phyloP scores from a whole-genome alignment of 1,140 invertebrate species.

The Ptiloglossa arizonensis region DNA sequence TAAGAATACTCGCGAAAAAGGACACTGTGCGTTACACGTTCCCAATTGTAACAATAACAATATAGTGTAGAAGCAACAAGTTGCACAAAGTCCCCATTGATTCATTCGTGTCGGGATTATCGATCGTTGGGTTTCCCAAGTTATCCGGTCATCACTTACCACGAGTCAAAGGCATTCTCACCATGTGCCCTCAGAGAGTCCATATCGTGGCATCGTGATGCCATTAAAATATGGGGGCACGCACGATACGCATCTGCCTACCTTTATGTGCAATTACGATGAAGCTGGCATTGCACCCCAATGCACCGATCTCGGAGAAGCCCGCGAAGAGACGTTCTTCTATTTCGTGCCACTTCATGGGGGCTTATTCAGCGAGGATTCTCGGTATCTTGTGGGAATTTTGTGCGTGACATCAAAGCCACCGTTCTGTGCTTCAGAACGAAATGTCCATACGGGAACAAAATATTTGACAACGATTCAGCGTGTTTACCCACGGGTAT shows the following conservation, averaged over 20 bases:
- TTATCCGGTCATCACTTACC: constrained; percentile 44
- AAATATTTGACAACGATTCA: background rate
- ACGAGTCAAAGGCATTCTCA: constrained; percentile 57
- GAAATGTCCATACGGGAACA: background rate
- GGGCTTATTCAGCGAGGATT: constrained; percentile 56
- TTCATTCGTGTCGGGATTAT: constrained; percentile 25
- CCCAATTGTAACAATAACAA: background rate
- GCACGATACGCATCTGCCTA: constrained; percentile 62
- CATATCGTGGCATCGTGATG: constrained; percentile 26
- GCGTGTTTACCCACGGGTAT: background rate
- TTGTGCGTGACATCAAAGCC: constrained; percentile 29
- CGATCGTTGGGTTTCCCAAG: constrained; percentile 59
- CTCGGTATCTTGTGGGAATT: constrained; percentile 53
- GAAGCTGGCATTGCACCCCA: constrained; percentile 57
- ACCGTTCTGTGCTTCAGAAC: background rate
- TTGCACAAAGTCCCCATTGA: constrained; percentile 18
- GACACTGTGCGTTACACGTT: background rate
- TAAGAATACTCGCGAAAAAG: too few species aligned
- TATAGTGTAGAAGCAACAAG: constrained; percentile 18
- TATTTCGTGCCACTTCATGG: constrained; percentile 44
- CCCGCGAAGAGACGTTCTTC: constrained; percentile 50
- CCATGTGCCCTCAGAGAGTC: constrained; percentile 12
- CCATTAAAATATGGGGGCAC: constrained; percentile 63
- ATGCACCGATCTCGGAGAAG: constrained; percentile 49
- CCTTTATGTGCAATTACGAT: constrained; percentile 57